Evolutionary conservation across 2,888 invertebrate genomes (phyloP), one percentile per base, ranked within the genome.

Genomic region (Corbicula japonica): DNA sequence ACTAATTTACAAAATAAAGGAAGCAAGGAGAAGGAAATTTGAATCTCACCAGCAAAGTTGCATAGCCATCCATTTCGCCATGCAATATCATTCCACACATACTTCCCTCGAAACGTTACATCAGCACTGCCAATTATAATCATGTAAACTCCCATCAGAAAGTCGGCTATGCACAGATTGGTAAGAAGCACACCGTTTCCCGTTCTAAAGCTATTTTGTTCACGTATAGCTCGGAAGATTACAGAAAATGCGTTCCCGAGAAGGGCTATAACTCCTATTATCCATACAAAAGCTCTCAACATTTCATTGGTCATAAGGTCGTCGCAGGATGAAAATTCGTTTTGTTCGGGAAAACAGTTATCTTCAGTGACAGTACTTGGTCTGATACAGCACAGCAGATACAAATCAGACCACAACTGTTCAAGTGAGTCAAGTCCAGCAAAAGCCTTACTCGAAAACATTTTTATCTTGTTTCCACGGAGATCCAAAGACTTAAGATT

Each of bases 41-140:
- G n/a, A n/a, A 89, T 41, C 18, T 78, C 71, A 18, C 90, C 89
- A 2, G 88, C 83, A 34, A 88, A 10, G 35, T 81, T 72, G 54
- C 90, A 90, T n/a, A 61, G 32, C 1, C 26, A 10, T n/a, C 88
- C 84, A 23, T 72, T 58, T 30, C 85, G 73, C 90, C 90, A 90
- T 1, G 74, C 1, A 8, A 58, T 56, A 44, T 88, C 87, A 54
- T 86, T 77, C 85, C 83, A 78, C 0, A 68, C 66, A 54, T 88
- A 89, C 15, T 56, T 58, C 15, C 80, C 80, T 41, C 80, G 72
- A 66, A 90, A 88, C 23, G 30, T 18, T 0, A 70, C 41, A 60
- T 88, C 87, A 3, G 86, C 86, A 5, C 52, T 60, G 10, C 83
- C 87, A 5, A 88, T 74, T 6, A 80, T 80, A 18, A 83, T 34